Conservation (phyloP, 2,888 invertebrate genomes). For the Drosophila phalerata region DNA sequence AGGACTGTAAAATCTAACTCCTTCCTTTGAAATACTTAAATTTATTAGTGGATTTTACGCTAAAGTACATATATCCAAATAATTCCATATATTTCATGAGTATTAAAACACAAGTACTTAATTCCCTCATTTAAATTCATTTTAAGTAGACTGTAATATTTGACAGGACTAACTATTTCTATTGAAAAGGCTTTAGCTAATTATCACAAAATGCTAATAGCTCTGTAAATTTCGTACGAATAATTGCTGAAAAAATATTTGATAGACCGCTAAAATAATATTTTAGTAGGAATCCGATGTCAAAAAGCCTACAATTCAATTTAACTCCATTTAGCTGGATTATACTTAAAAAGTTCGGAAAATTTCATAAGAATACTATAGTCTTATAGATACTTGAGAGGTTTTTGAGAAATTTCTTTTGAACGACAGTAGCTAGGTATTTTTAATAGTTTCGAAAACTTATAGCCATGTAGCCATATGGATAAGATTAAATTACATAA, state of each 20-base stretch:
- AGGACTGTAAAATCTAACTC: too few relatives aligned
- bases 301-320: background rate
- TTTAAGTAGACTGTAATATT: too few relatives aligned
- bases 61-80: background rate
- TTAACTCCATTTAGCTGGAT: background rate
- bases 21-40: background rate
- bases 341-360: background rate
- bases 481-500: background rate
- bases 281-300: background rate
- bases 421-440: background rate
- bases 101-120: background rate
- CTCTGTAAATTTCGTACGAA: background rate
- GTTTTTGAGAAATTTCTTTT: background rate
- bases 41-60: background rate
- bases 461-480: background rate
- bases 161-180: too few relatives aligned
- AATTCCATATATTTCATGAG: background rate
- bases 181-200: background rate
- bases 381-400: background rate
- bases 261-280: background rate
- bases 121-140: background rate
- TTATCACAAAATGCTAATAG: too few relatives aligned
- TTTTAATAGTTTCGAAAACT: background rate
- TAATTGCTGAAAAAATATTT: background rate
- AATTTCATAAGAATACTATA: background rate